A percentile compares a stretch with the other conserved stretches of the same genome.
These are phyloP conservation scores for Apostichopus parvimensis DNA, from an alignment of 35 echinoderm and acorn worm genomes.

Conservation along the genomic window DNA sequence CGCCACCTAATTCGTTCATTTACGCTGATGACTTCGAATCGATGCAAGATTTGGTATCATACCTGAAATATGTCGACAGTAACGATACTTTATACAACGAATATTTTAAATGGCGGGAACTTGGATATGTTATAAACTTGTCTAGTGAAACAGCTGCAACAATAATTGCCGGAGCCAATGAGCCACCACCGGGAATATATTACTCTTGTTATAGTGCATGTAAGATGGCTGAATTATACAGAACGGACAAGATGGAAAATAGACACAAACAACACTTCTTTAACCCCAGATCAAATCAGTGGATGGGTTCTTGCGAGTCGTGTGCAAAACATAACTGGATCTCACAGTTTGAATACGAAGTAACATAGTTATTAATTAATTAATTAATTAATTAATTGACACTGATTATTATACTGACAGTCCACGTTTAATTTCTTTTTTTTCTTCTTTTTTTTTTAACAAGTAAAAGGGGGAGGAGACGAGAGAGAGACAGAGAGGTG, in stretches of 20 bases:
- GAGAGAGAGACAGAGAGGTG: too few species aligned
- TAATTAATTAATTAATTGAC: too few species aligned
- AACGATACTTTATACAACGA: conserved; percentile 29
- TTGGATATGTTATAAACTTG: conserved; percentile 16
- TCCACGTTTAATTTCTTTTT: too few species aligned
- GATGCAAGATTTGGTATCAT: background rate
- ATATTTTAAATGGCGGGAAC: conserved; percentile 10
- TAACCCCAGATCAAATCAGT: conserved; percentile 25
- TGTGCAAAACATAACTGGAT: conserved; percentile 48
- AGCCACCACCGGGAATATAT: background rate
- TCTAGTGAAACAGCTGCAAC: background rate
- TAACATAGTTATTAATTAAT: background rate
- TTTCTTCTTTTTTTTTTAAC: too few species aligned
- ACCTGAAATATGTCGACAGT: conserved; percentile 23
- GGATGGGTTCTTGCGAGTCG: conserved; percentile 16
- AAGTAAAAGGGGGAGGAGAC: too few species aligned
- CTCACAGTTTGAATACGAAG: background rate
- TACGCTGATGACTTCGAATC: conserved; percentile 30
- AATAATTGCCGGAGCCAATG: background rate
- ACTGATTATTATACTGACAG: too few species aligned
- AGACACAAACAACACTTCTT: background rate
- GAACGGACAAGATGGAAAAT: background rate
- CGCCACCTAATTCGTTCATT: conserved; percentile 52
- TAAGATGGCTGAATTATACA: conserved; percentile 17
- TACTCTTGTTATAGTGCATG: conserved; percentile 35